These are phyloP conservation scores for Myanophis thanlyinensis DNA, from an alignment of 2,113 vertebrate genomes.

Conservation along the genomic window DNA sequence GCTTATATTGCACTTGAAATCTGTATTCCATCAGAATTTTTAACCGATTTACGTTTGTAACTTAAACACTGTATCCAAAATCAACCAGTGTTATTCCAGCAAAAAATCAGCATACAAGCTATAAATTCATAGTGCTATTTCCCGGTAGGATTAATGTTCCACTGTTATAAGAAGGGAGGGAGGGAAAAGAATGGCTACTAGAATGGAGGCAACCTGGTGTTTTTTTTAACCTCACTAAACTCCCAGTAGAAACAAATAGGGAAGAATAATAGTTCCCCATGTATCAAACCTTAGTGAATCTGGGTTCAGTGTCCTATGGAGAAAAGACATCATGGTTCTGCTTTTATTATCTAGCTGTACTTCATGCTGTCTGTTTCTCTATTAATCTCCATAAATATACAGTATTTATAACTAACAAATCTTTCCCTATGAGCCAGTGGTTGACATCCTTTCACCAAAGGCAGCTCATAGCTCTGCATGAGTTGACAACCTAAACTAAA, in stretches of 20 bases:
- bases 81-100: conserved; percentile 61
- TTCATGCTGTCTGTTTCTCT: conserved; percentile 24
- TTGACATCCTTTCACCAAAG: conserved; percentile 47
- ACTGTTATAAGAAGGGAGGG: conserved; percentile 23
- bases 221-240: conserved; percentile 32
- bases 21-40: conserved; percentile 45
- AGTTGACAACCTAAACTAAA: conserved; percentile 38
- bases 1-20: not conserved
- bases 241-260: conserved; percentile 5
- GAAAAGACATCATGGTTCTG: conserved; percentile 46
- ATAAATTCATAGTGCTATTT: conserved; percentile 45
- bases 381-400: conserved; percentile 61
- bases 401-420: conserved; percentile 50
- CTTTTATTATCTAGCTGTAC: conserved; percentile 35
- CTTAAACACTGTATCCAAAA: conserved; percentile 57
- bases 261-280: conserved; percentile 3
- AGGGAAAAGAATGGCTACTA: conserved; percentile 27
- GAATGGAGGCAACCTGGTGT: conserved; percentile 7
- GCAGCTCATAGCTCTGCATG: conserved; percentile 24
- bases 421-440: conserved; percentile 19
- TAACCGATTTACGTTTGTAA: conserved; percentile 63
- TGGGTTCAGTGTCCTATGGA: not conserved
- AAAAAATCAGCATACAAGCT: conserved; percentile 65
- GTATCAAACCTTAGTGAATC: conserved; percentile 18
- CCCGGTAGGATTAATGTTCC: not conserved